These are phyloP conservation scores for Xyrauchen texanus DNA, from an alignment of 2,113 vertebrate genomes.

Conservation along the genomic window DNA sequence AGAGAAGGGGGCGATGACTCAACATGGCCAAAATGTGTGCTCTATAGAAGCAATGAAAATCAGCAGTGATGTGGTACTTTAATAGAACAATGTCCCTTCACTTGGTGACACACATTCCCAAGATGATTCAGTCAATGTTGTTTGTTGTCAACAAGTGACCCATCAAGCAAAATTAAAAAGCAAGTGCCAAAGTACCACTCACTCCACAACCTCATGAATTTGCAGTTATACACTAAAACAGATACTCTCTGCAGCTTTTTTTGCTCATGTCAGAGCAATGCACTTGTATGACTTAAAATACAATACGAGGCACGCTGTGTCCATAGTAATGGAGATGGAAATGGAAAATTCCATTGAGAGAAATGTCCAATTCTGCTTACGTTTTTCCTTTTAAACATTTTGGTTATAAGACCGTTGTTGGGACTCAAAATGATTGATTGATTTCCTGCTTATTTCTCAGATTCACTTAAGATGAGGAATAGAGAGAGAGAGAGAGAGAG, in stretches of 20 bases:
- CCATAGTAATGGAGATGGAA: slow-evolving; percentile 23
- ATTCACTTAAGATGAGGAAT: not conserved
- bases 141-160: not conserved
- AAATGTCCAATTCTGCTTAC: not conserved
- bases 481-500: not conserved
- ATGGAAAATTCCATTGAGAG: not conserved
- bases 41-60: not conserved
- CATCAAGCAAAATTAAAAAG: not conserved
- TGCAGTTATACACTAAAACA: not conserved
- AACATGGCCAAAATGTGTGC: slow-evolving; percentile 8
- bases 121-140: not conserved
- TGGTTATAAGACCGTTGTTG: not conserved
- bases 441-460: not conserved
- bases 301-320: slow-evolving; percentile 2
- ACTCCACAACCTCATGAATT: not conserved
- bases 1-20: slow-evolving; percentile 5
- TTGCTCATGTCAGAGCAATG: not conserved
- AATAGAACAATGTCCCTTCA: not conserved
- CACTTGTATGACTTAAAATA: not conserved
- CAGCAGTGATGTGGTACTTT: not conserved
- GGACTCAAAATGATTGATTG: not conserved
- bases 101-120: no score
- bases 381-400: not conserved
- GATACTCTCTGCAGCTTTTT: not conserved
- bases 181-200: not conserved